These are phyloP conservation scores for Casuarius casuarius DNA, from an alignment of 2,113 vertebrate genomes.

Conservation along the genomic window DNA sequence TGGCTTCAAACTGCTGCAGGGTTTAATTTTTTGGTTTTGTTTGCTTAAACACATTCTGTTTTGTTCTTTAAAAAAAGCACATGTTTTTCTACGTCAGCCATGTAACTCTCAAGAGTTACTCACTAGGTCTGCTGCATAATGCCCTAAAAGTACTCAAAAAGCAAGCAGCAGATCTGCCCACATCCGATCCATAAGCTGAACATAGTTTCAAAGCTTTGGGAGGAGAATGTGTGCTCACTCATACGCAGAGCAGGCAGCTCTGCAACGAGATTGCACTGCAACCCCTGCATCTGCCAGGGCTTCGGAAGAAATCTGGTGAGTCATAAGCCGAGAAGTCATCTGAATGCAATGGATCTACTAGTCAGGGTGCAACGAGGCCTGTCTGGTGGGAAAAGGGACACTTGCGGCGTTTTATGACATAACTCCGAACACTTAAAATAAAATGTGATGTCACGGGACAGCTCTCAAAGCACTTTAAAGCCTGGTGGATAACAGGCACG, in stretches of 20 bases:
- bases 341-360: fast-evolving
- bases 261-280: background rate
- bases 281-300: fast-evolving
- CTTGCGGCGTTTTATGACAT: background rate
- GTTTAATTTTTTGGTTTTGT: background rate
- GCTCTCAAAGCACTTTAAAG: background rate
- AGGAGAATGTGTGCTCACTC: no score
- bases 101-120: background rate
- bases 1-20: background rate
- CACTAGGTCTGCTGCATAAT: background rate
- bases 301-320: background rate
- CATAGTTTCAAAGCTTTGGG: background rate
- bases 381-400: background rate
- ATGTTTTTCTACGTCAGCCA: fast-evolving
- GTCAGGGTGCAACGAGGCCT: background rate
- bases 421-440: background rate
- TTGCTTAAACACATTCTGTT: background rate
- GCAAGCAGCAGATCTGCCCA: background rate
- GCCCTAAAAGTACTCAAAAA: background rate
- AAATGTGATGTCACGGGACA: background rate
- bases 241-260: background rate
- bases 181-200: background rate
- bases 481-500: background rate
- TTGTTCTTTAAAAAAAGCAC: background rate
- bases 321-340: background rate